These are phyloP conservation scores for Microdon myrmicae DNA, from an alignment of 2,888 invertebrate species.

Conservation along the genomic window DNA sequence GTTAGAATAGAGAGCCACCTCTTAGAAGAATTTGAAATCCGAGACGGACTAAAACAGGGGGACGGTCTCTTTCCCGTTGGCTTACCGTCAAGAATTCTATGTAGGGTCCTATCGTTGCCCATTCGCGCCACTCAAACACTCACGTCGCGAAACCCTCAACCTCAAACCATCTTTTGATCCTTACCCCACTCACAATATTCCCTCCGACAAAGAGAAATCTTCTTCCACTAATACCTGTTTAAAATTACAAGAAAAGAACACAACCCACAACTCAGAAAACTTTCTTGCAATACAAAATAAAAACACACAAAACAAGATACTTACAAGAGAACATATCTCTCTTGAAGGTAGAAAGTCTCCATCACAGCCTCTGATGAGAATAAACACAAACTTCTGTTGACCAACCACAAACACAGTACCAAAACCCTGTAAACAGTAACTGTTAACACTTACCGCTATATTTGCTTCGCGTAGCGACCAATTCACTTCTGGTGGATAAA, in stretches of 20 bases:
- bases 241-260: constrained; percentile 2
- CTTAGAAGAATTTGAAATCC: no score
- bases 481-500: no score
- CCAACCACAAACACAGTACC: not conserved
- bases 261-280: not conserved
- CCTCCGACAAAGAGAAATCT: not conserved
- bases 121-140: no score
- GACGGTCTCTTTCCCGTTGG: no score
- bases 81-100: no score
- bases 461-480: no score
- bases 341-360: constrained; percentile 2
- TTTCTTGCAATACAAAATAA: not conserved
- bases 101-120: no score
- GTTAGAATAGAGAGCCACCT: no score
- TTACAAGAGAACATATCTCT: not conserved
- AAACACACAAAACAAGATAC: not conserved
- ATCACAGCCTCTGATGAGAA: not conserved
- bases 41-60: no score
- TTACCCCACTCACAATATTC: not conserved
- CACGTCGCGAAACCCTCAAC: not conserved
- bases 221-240: not conserved
- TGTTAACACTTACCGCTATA: no score
- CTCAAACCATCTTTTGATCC: not conserved
- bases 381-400: not conserved
- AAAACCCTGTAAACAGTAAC: not conserved